phyloP scores from a whole-genome alignment of 2,113 vertebrate species.

The Peucedramus taeniatus region DNA sequence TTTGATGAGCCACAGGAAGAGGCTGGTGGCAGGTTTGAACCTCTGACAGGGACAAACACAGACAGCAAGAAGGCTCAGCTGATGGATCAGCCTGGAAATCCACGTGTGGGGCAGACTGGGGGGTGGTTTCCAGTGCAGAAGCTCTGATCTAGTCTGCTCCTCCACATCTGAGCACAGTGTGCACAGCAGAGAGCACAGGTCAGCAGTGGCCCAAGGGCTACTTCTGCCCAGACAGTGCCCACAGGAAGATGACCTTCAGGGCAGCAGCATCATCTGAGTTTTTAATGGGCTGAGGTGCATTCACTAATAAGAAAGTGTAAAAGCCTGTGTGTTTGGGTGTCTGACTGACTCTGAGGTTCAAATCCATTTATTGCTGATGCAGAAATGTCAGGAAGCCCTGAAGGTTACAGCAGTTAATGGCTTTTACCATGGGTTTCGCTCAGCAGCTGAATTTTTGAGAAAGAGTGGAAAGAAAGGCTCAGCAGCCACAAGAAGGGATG shows the following conservation, averaged over 20 bases:
- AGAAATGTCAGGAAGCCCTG: neutral
- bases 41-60: neutral
- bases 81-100: neutral
- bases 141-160: neutral
- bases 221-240: neutral
- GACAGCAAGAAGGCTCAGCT: neutral
- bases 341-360: neutral
- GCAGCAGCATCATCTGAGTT: neutral
- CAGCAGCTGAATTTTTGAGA: neutral
- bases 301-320: neutral
- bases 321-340: neutral
- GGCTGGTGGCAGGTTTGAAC: accelerated
- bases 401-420: neutral
- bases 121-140: neutral
- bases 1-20: accelerated
- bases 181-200: neutral
- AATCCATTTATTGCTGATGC: neutral
- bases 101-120: neutral
- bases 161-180: accelerated
- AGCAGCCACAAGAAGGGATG: neutral
- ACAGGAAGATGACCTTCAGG: neutral
- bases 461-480: neutral
- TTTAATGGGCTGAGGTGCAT: neutral
- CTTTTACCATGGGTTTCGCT: neutral
- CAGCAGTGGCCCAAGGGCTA: neutral